A percentile compares a stretch with the other conserved stretches of the same genome.
Evolutionary conservation across 2,113 vertebrate species (phyloP).

Genomic region (Delphinapterus leucas): DNA sequence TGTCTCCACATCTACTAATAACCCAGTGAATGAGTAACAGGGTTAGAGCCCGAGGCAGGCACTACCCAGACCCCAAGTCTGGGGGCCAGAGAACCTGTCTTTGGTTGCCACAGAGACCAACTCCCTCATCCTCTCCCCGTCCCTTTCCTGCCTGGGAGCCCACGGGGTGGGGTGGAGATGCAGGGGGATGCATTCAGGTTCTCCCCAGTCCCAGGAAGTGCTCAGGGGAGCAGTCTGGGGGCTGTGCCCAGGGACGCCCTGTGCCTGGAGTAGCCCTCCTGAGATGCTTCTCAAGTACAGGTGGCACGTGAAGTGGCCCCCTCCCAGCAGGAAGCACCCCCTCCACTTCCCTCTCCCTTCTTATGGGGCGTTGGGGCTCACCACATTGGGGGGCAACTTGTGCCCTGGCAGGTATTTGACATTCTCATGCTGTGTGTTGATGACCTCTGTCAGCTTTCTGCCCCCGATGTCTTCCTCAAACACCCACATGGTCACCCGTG

Average conservation of each 20-base stretch:
- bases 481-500: constrained; percentile 95
- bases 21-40: constrained; percentile 67
- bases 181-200: background rate
- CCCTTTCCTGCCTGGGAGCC: background rate
- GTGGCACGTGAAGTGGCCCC: background rate
- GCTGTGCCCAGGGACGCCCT: background rate
- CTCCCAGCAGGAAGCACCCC: background rate
- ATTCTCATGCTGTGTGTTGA: constrained; percentile 96
- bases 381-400: constrained; percentile 96
- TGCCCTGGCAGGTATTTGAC: constrained; percentile 96
- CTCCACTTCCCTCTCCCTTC: background rate
- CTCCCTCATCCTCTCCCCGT: background rate
- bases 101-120: constrained; percentile 39
- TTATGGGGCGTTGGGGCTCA: constrained; percentile 76
- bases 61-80: background rate
- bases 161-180: background rate
- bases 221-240: background rate
- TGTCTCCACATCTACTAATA: constrained; percentile 3
- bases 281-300: background rate
- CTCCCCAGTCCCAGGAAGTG: background rate
- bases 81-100: constrained; percentile 11
- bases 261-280: background rate
- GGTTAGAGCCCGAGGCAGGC: background rate
- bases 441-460: constrained; percentile 94
- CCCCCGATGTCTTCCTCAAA: constrained; percentile 92